Percentiles rank a stretch among this genome's conserved stretches.
Evolutionary conservation across 2,113 vertebrate genomes (phyloP).

Genomic region (Apus apus): DNA sequence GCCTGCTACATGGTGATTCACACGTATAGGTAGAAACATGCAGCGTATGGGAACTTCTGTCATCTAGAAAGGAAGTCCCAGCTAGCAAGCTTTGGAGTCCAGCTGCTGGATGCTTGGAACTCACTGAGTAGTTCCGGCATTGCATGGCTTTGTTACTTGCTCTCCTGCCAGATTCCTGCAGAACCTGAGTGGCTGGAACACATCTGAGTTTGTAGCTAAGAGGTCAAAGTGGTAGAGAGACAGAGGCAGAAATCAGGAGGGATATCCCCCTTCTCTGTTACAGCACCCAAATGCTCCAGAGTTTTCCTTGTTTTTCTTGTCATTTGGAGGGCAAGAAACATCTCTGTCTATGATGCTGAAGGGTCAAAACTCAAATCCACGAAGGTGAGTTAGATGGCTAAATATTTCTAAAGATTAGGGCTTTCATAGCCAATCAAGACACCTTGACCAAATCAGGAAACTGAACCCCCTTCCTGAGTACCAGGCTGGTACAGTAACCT

Average conservation of each 20-base stretch:
- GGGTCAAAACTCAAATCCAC: neutral
- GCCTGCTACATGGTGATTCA: neutral
- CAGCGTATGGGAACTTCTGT: rapidly evolving
- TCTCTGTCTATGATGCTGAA: neutral
- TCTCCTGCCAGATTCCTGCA: neutral
- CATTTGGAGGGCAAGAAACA: neutral
- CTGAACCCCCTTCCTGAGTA: too few species aligned
- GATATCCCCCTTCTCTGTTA: neutral
- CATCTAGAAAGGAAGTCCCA: neutral
- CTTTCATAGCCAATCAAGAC: neutral
- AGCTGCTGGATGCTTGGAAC: neutral
- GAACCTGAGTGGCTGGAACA: neutral
- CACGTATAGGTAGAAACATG: neutral
- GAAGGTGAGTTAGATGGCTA: neutral
- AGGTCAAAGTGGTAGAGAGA: neutral
- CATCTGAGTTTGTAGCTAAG: neutral
- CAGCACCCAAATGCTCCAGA: neutral
- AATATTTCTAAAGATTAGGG: neutral
- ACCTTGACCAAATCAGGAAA: neutral
- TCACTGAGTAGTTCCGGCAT: neutral
- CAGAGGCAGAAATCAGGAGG: neutral
- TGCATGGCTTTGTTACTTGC: neutral
- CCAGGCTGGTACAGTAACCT: rapidly evolving
- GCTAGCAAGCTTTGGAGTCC: neutral
- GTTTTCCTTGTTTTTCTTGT: neutral